Evolutionary conservation across 2,888 invertebrate species (phyloP).

Genomic region (Pristionchus mayeri): DNA sequence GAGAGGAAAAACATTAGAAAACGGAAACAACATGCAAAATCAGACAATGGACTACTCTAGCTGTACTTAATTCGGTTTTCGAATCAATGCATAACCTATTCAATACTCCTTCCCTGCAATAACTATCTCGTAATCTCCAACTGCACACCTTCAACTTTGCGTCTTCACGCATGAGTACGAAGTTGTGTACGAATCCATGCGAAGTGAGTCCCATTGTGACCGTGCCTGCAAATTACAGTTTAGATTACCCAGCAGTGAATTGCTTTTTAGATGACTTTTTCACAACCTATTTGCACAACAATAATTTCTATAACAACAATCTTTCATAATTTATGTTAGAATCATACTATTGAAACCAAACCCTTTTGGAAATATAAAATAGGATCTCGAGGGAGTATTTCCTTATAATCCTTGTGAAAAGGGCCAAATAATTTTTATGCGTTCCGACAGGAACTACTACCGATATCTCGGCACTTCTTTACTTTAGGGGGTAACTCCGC

Average conservation of each 20-base stretch:
- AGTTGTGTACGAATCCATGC: constrained; percentile 48
- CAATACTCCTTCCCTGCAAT: background rate
- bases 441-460: too few relatives aligned
- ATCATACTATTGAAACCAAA: background rate
- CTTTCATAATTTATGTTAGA: background rate
- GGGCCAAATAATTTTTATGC: too few relatives aligned
- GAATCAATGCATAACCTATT: background rate
- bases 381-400: too few relatives aligned
- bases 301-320: background rate
- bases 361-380: too few relatives aligned
- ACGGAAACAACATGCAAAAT: background rate
- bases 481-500: too few relatives aligned
- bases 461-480: too few relatives aligned
- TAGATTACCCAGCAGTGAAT: too few relatives aligned
- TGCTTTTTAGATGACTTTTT: background rate
- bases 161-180: constrained; percentile 58
- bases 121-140: background rate
- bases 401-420: too few relatives aligned
- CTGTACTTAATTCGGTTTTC: background rate
- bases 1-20: too few relatives aligned
- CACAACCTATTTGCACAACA: too few relatives aligned
- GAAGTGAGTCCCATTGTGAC: constrained; percentile 22
- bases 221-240: constrained; percentile 44
- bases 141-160: constrained; percentile 61
- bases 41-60: constrained; percentile 34